Base-by-base conservation (phyloP, 2,888 invertebrate species). In the Heteromyza rotundicornis region DNA sequence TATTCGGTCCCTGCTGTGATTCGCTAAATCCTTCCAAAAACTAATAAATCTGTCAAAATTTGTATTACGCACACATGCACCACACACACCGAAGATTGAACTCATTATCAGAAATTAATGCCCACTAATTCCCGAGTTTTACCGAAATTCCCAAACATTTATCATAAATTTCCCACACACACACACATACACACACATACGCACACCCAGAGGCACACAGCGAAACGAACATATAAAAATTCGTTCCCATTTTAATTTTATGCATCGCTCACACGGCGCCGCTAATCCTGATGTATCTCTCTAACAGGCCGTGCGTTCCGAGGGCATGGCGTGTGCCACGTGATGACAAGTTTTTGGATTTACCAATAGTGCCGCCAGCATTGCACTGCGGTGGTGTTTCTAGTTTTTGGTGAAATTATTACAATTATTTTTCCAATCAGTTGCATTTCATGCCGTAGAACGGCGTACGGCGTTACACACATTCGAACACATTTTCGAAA, bases 341-440 rank as follows among this genome's bases (percentile, higher is more conserved):
- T 27, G 27, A 27, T 27, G 27, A 27, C 27, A 27, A 27, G 7
- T 27, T 10, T 27, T 7, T 10, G 27, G 27, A n/a, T 27, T 27
- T 10, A 27, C 27, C 27, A 27, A 10, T 10, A 27, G 27, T 27
- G 27, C 7, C 27, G 27, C 7, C 10, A 10, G 27, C 27, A 10
- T 27, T 27, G 27, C 7, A 5, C 27, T 27, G 27, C 7, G 5
- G 7, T 27, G 27, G 27, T 27, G 7, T n/a, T 27, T 5, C 27
- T 27, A 5, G 27, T 27, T 27, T 27, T n/a, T 40, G 14, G 10
- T 8, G n/a, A n/a, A 40, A 40, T 40, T 40, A 40, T 40, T 8
- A 40, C 40, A 40, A n/a, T 40, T 14, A 14, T 40, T 40, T 40
- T 40, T 40, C 40, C 40, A 40, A 40, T 40, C 40, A n/a, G 40